Base-by-base conservation (phyloP, 2,113 vertebrate species). In the Strigops habroptila region DNA sequence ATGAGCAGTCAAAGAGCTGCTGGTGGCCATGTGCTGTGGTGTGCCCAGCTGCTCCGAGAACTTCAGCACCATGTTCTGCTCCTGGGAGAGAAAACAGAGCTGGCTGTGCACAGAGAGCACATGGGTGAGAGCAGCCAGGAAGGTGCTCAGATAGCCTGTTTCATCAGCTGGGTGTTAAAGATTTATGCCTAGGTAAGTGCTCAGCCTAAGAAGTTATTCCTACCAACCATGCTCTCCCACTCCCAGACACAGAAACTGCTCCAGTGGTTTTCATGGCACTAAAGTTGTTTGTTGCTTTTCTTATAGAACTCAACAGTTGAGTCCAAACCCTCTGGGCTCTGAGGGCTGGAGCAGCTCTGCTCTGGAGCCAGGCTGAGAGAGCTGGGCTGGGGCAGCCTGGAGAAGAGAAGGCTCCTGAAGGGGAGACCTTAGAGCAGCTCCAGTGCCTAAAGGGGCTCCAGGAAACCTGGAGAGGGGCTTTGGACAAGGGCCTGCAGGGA, bases 21-120 rank as follows among this genome's bases (percentile, higher is more conserved):
- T 98, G 3, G 97, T 97, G 94, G 98, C 98, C 44, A 97, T 18
- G 4, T 98, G 97, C 92, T 98, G 97, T 0, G 98, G 98, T 1
- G 98, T 98, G 28, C 98, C 98, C 5, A 97, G 77, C 39, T 98
- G 98, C 31, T 99, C 98, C 0, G 98, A 96, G 95, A 98, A 98
- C 69, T 98, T 98, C 80, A 99, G 96, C 88, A 99, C 99, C 9
- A 96, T 92, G 41, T 97, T 99, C 73, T 98, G 98, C 92, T 99
- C 99, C 99, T 99, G 89, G 31, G 41, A 46, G 15, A 31, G 39
- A 46, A 70, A 65, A 74, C 46, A 82, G 78, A 44, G 67, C 12
- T 14, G 53, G 27, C 48, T 37, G 49, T 5, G 39, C 62, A 91
- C 68, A 12, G 53, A 13, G 27, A 62, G 67, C 39, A 71, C 57